phyloP scores from a whole-genome alignment of 2,888 invertebrate species.

The Lasioglossum morio region DNA sequence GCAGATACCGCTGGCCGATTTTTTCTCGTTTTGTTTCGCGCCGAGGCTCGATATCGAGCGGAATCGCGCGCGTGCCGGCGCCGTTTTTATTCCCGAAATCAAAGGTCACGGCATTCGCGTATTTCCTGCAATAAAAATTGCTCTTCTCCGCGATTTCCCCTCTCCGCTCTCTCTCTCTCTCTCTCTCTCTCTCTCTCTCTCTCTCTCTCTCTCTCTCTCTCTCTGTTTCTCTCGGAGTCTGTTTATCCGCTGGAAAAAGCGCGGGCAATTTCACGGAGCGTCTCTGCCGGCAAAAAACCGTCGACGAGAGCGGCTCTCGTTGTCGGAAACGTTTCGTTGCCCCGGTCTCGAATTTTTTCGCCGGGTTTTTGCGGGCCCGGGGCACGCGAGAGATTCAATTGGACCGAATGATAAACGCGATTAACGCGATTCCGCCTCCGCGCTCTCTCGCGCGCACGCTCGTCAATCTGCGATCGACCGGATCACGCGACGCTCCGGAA shows the following conservation, averaged over 20 bases:
- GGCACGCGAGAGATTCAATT: slow-evolving; percentile 24
- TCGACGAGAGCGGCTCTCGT: not conserved
- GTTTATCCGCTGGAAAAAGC: slow-evolving; percentile 4
- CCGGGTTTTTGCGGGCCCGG: not conserved
- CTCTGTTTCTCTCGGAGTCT: not conserved
- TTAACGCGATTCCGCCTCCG: slow-evolving; percentile 22
- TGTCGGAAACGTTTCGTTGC: slow-evolving; percentile 13
- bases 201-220: not conserved
- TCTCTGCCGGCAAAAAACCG: not conserved
- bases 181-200: not conserved
- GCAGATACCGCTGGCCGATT: slow-evolving; percentile 9
- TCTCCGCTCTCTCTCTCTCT: not conserved
- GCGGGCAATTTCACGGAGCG: slow-evolving; percentile 12
- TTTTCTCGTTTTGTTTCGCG: not conserved
- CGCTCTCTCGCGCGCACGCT: not conserved
- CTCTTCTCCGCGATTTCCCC: not conserved
- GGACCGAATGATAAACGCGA: slow-evolving; percentile 24
- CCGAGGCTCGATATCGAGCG: not conserved
- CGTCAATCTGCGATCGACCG: slow-evolving; percentile 32
- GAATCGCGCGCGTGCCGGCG: slow-evolving; percentile 43
- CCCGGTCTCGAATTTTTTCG: not conserved
- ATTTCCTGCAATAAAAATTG: slow-evolving; percentile 51
- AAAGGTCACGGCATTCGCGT: slow-evolving; percentile 37
- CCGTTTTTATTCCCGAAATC: slow-evolving; percentile 29
- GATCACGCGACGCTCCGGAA: slow-evolving; percentile 20